A percentile compares a stretch with the other conserved stretches of the same genome.
These are phyloP conservation scores for Lethenteron camtschaticum DNA, from an alignment of 2,113 vertebrate species.

Conservation along the genomic window DNA sequence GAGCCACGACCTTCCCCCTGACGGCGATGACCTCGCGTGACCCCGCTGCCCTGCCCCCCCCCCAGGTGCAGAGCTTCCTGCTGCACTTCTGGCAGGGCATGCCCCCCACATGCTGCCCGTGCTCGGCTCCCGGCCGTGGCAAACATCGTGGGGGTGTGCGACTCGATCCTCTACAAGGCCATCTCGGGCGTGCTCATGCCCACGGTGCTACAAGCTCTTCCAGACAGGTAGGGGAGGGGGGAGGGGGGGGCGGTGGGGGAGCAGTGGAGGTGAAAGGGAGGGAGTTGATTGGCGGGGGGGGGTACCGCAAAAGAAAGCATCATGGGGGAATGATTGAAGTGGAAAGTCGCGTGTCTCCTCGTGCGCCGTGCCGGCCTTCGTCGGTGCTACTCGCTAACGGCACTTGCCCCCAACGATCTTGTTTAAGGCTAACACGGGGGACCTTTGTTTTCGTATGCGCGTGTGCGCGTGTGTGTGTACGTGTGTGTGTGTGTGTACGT, in stretches of 20 bases:
- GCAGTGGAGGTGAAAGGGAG: neutral
- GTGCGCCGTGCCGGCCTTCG: no score
- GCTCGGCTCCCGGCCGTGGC: constrained; percentile 78
- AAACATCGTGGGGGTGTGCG: constrained; percentile 91
- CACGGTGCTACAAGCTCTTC: constrained; percentile 79
- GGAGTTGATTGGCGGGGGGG: neutral
- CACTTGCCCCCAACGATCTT: no score
- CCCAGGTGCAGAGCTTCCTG: constrained; percentile 94
- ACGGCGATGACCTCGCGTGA: no score
- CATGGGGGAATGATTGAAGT: no score
- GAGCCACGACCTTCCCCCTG: neutral
- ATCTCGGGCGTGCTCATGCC: constrained; percentile 98
- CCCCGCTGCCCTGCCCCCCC: no score
- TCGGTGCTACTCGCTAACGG: no score
- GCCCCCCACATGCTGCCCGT: constrained; percentile 94
- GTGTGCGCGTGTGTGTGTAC: no score
- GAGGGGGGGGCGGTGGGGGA: neutral
- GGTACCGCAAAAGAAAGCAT: no score
- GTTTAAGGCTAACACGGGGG: no score
- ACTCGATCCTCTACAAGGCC: constrained; percentile 97
- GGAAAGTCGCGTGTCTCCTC: no score
- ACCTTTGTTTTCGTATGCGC: no score
- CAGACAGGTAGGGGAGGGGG: constrained; percentile 67
- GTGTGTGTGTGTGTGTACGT: no score
- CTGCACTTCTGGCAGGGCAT: constrained; percentile 99